phyloP scores from a whole-genome alignment of 64 coral and sea anemone species.

The Trachythela sp. region DNA sequence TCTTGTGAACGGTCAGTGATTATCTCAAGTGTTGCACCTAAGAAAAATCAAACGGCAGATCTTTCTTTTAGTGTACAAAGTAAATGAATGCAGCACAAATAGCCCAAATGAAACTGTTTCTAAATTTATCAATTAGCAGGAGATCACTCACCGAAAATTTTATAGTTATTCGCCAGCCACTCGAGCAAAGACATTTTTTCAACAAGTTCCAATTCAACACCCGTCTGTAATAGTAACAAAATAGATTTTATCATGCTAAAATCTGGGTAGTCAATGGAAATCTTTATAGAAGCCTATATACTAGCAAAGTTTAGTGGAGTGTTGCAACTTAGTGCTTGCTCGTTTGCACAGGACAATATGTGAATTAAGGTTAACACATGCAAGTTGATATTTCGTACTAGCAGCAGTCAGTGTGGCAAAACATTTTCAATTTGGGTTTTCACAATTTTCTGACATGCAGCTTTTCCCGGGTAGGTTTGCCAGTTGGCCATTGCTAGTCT shows the following conservation, averaged over 20 bases:
- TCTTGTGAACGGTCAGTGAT: conserved; percentile 97
- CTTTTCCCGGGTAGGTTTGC: too few relatives aligned
- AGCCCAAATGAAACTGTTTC: neutral
- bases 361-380: too few relatives aligned
- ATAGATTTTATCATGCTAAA: neutral
- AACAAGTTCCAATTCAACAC: conserved; percentile 80
- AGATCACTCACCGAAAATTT: conserved; percentile 69
- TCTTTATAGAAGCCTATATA: too few relatives aligned
- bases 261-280: neutral
- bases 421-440: too few relatives aligned
- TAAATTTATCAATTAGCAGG: neutral
- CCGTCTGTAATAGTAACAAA: conserved; percentile 58
- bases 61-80: neutral
- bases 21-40: conserved; percentile 95
- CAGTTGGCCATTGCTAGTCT: too few relatives aligned
- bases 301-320: too few relatives aligned
- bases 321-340: too few relatives aligned
- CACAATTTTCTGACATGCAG: too few relatives aligned
- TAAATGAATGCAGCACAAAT: too few relatives aligned
- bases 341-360: too few relatives aligned
- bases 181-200: conserved; percentile 88
- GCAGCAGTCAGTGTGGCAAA: too few relatives aligned
- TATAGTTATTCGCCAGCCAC: conserved; percentile 99
- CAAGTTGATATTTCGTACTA: too few relatives aligned
- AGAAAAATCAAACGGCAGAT: neutral